Evolutionary conservation across 1,140 invertebrate genomes (phyloP).

Genomic region (Nephila pilipes): DNA sequence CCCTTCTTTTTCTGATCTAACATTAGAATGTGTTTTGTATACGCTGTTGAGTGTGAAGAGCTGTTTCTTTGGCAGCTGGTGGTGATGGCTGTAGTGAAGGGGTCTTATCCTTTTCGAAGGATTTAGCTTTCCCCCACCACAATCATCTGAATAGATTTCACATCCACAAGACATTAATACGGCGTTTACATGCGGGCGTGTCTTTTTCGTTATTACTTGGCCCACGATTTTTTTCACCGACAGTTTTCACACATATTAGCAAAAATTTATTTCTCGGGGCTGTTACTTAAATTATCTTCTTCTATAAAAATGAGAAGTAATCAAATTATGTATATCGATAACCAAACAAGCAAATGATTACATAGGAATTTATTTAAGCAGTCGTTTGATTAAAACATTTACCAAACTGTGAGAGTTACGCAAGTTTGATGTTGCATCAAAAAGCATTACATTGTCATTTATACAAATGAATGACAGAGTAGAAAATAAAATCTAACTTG

Average conservation of each 20-base stretch:
- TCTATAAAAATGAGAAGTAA: too few species aligned
- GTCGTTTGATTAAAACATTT: too few species aligned
- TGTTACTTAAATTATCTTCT: too few species aligned
- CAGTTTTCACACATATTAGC: neutral
- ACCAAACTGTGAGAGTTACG: too few species aligned
- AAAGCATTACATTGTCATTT: too few species aligned
- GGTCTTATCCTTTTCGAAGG: neutral
- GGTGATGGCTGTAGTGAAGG: constrained; percentile 15
- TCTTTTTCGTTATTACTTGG: neutral
- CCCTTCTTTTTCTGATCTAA: neutral
- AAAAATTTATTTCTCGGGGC: neutral
- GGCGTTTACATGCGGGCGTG: neutral
- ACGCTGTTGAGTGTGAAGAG: constrained; percentile 21
- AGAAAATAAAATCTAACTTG: too few species aligned
- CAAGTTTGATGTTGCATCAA: too few species aligned
- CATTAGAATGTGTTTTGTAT: constrained; percentile 62
- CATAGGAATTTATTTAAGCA: too few species aligned
- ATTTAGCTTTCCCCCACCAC: neutral
- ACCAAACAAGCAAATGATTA: too few species aligned
- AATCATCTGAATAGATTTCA: constrained; percentile 49
- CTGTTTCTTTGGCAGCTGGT: constrained; percentile 35
- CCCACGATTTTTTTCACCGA: neutral
- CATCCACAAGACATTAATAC: constrained; percentile 35
- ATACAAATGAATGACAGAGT: too few species aligned
- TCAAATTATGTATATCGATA: too few species aligned